Conservation (phyloP, 2,113 vertebrate genomes). For the Rhipidura dahli region DNA sequence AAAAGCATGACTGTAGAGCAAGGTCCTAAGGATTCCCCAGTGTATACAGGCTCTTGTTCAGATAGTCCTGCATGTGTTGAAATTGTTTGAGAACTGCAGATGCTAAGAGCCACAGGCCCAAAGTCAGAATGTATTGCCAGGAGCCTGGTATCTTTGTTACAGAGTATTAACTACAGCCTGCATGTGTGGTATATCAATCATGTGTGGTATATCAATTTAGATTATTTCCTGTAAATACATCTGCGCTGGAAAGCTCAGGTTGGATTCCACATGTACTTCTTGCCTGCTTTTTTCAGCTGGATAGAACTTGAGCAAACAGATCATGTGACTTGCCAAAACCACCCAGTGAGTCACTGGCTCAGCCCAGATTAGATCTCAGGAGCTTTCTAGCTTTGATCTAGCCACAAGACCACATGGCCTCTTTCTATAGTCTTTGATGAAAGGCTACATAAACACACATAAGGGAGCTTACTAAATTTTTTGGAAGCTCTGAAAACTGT, state of each 20-base stretch:
- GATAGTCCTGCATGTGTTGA: background rate
- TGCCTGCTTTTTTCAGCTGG: background rate
- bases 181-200: background rate
- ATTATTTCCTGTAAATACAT: slow-evolving; percentile 21
- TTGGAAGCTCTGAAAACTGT: slow-evolving; percentile 31
- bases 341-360: slow-evolving; percentile 60
- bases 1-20: rapidly evolving
- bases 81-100: background rate
- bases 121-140: background rate
- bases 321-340: slow-evolving; percentile 57
- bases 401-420: slow-evolving; percentile 58
- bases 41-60: background rate
- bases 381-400: slow-evolving; percentile 65
- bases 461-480: slow-evolving; percentile 31
- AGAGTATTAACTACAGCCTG: background rate
- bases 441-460: slow-evolving; percentile 53
- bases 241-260: background rate
- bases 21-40: background rate
- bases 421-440: slow-evolving; percentile 65
- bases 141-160: background rate
- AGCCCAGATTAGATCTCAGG: slow-evolving; percentile 62
- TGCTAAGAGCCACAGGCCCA: background rate
- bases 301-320: slow-evolving; percentile 28
- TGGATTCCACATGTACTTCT: background rate
- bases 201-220: background rate